A percentile compares a stretch with the other conserved stretches of the same genome.
Evolutionary conservation across 2,888 invertebrate species (phyloP).

Genomic region (Hetaerina titia): DNA sequence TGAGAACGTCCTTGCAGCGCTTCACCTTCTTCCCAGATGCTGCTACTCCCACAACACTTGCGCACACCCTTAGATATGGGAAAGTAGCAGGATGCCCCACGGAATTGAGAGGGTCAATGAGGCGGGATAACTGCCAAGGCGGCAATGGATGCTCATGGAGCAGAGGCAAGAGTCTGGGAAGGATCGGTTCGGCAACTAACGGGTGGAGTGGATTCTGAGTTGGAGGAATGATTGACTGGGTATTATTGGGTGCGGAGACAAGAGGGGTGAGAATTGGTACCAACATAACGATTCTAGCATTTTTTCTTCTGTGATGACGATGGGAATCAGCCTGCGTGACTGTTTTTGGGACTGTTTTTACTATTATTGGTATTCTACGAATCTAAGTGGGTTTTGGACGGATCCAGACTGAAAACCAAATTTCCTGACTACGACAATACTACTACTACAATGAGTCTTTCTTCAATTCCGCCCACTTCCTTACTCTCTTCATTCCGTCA

Average conservation of each 20-base stretch:
- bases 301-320: too few species aligned
- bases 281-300: too few species aligned
- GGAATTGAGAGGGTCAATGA: slow-evolving; percentile 62
- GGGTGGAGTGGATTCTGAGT: not conserved
- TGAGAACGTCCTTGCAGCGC: slow-evolving; percentile 11
- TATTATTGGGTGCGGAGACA: not conserved
- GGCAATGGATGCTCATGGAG: not conserved
- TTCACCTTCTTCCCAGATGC: not conserved
- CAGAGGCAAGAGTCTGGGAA: not conserved
- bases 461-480: not conserved
- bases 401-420: too few species aligned
- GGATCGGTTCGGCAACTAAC: not conserved
- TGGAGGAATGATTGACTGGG: not conserved
- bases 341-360: too few species aligned
- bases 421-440: too few species aligned
- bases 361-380: too few species aligned
- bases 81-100: not conserved
- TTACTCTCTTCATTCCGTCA: too few species aligned
- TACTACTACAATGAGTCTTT: not conserved
- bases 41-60: not conserved
- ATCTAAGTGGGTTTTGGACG: too few species aligned
- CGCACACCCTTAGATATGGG: slow-evolving; percentile 38
- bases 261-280: not conserved
- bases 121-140: not conserved
- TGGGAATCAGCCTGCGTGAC: too few species aligned